These are phyloP conservation scores for Drosophila diplacantha DNA, from an alignment of 2,888 invertebrate genomes.

Conservation along the genomic window DNA sequence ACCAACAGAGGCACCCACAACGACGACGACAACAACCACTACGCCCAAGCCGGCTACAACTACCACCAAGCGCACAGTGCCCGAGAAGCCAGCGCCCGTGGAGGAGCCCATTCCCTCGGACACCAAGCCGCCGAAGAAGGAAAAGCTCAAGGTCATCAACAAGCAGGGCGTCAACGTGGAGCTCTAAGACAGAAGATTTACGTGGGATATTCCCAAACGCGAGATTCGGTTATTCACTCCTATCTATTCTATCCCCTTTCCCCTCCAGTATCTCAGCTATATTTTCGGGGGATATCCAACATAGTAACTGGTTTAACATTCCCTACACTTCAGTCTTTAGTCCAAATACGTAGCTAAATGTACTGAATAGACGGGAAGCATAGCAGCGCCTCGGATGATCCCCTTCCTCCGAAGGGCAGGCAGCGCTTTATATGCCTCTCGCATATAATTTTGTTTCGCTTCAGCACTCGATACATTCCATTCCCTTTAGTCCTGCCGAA, in stretches of 20 bases:
- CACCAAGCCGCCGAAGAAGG: conserved; percentile 79
- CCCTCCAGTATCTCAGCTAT: conserved; percentile 10
- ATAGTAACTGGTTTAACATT: conserved; percentile 8
- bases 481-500: conserved; percentile 4
- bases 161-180: conserved; percentile 79
- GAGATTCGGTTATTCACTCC: conserved; percentile 27
- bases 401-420: conserved; percentile 42
- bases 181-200: conserved; percentile 62
- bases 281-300: conserved; percentile 23
- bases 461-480: conserved; percentile 33
- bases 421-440: conserved; percentile 60
- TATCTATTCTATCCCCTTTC: conserved; percentile 1
- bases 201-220: conserved; percentile 22
- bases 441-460: conserved; percentile 56
- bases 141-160: conserved; percentile 81
- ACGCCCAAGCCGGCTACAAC: conserved; percentile 48
- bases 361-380: conserved; percentile 23
- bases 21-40: conserved; percentile 44
- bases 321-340: conserved; percentile 32
- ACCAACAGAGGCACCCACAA: conserved; percentile 41
- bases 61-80: conserved; percentile 65
- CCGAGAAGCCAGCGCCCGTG: conserved; percentile 78
- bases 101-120: conserved; percentile 80
- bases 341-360: conserved; percentile 33
- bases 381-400: conserved; percentile 20